Conservation (phyloP, 2,797 vertebrate species). For the Clarias fuscus region DNA sequence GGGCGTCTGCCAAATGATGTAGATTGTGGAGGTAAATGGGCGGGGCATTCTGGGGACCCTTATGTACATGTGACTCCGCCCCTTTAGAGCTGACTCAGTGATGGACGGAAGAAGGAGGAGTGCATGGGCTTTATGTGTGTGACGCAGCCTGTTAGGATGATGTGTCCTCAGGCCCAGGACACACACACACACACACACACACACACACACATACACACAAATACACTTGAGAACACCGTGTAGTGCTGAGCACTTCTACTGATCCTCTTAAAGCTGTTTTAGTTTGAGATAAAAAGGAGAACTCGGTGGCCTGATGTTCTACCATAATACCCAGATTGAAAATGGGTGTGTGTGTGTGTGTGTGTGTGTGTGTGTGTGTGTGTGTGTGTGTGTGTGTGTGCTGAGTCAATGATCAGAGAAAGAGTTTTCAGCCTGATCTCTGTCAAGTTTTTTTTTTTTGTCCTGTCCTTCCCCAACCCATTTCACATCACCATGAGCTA, state of each 20-base stretch:
- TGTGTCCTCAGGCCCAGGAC: slow-evolving; percentile 19
- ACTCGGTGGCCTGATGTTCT: slow-evolving; percentile 53
- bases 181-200: slow-evolving; percentile 16
- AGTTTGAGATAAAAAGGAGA: slow-evolving; percentile 44
- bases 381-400: slow-evolving; percentile 38
- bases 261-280: slow-evolving; percentile 56
- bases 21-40: not conserved
- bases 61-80: slow-evolving; percentile 45
- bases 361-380: too few relatives aligned
- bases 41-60: slow-evolving; percentile 40
- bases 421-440: slow-evolving; percentile 1
- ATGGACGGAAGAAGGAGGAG: slow-evolving; percentile 52
- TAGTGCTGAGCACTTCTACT: slow-evolving; percentile 35
- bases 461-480: not conserved
- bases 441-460: not conserved
- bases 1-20: too few relatives aligned
- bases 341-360: slow-evolving; percentile 24
- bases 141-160: slow-evolving; percentile 16
- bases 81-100: slow-evolving; percentile 52
- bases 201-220: slow-evolving; percentile 18
- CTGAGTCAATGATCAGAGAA: slow-evolving; percentile 60
- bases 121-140: slow-evolving; percentile 41
- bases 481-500: not conserved
- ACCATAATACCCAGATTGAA: slow-evolving; percentile 54
- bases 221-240: not conserved